Percentiles rank a stretch among this genome's conserved stretches.
Evolutionary conservation across 2,797 vertebrate species (phyloP).

Genomic region (Mormyrops attenuatus): DNA sequence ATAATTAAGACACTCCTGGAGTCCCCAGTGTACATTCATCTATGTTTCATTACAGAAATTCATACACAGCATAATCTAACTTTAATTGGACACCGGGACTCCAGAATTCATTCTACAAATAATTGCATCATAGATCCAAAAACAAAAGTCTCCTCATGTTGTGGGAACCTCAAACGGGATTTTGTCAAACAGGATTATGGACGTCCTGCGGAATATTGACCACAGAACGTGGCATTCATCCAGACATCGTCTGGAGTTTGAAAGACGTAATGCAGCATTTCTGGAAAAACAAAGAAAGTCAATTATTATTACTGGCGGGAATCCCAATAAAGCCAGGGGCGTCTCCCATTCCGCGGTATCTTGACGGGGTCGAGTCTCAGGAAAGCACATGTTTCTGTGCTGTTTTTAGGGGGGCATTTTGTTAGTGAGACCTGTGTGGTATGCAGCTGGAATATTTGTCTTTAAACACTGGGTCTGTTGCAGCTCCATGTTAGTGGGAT

Average conservation of each 20-base stretch:
- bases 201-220: neutral
- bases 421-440: neutral
- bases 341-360: neutral
- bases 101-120: neutral
- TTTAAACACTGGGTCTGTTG: neutral
- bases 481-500: neutral
- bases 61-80: constrained; percentile 9
- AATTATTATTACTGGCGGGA: neutral
- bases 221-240: neutral
- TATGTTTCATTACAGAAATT: neutral
- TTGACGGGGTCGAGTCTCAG: neutral
- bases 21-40: neutral
- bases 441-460: neutral
- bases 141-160: neutral
- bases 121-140: neutral
- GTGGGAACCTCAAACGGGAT: neutral
- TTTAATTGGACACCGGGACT: neutral
- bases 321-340: neutral
- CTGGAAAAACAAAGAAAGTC: neutral
- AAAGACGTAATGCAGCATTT: neutral
- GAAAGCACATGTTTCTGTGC: neutral
- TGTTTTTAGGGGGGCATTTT: neutral
- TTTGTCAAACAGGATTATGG: neutral
- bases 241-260: neutral
- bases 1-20: constrained; percentile 12